phyloP scores from a whole-genome alignment of 2,797 vertebrate genomes.

The Setipinna tenuifilis region DNA sequence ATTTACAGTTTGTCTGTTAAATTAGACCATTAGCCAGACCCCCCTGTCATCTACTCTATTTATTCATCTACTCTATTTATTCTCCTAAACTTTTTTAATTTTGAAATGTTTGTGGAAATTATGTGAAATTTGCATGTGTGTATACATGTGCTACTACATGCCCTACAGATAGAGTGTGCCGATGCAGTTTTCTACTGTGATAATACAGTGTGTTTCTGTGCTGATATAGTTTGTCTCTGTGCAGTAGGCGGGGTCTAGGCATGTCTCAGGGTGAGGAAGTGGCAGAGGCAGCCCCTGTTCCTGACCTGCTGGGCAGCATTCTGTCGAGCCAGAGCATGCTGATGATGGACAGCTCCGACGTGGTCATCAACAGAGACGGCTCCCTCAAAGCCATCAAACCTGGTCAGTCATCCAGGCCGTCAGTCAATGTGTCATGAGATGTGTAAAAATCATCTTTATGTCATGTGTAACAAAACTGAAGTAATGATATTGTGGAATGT shows the following conservation, averaged over 20 bases:
- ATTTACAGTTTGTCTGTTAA: slow-evolving; percentile 46
- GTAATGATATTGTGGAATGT: neutral
- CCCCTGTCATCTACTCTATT: too few species aligned
- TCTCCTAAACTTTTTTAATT: too few species aligned
- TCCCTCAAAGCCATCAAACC: slow-evolving; percentile 84
- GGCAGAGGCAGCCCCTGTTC: slow-evolving; percentile 80
- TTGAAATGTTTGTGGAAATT: too few species aligned
- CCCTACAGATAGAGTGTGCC: too few species aligned
- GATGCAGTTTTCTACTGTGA: too few species aligned
- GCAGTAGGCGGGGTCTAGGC: slow-evolving; percentile 60
- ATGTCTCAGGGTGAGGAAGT: slow-evolving; percentile 68
- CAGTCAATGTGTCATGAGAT: neutral
- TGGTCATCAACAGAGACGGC: slow-evolving; percentile 94
- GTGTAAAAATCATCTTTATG: neutral
- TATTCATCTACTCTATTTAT: too few species aligned
- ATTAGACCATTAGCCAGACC: too few species aligned
- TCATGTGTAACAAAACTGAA: neutral
- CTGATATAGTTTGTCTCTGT: slow-evolving; percentile 40
- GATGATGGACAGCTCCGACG: slow-evolving; percentile 89
- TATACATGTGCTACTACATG: too few species aligned
- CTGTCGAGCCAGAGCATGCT: slow-evolving; percentile 91
- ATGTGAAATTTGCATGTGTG: too few species aligned
- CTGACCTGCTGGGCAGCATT: slow-evolving; percentile 95
- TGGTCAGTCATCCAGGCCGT: slow-evolving; percentile 64
- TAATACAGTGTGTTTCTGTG: slow-evolving; percentile 23